Percentiles rank a stretch among this genome's conserved stretches.
Evolutionary conservation across 2,888 invertebrate genomes (phyloP).

Genomic region (Tethea ocularis): DNA sequence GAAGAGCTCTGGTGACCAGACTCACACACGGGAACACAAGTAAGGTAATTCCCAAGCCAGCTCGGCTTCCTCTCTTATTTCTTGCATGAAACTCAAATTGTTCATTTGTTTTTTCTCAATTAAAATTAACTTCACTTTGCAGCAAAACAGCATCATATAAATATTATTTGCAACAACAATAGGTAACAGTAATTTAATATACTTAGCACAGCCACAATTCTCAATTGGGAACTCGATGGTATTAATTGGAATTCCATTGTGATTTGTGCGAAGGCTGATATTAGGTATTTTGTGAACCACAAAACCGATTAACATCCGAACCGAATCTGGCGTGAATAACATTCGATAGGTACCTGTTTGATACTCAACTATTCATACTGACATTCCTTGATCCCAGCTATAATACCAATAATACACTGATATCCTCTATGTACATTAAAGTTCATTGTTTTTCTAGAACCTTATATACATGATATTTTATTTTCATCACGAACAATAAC

Average conservation of each 20-base stretch:
- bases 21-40: too few species aligned
- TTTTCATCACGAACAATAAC: too few species aligned
- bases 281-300: conserved; percentile 6
- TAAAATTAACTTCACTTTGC: background rate
- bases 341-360: background rate
- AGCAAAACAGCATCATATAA: background rate
- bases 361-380: background rate
- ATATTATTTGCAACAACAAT: background rate
- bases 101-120: too few species aligned
- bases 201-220: background rate
- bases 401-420: conserved; percentile 22
- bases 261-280: conserved; percentile 2
- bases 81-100: too few species aligned
- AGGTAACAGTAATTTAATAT: background rate
- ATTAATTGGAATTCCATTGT: conserved; percentile 5
- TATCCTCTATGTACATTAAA: too few species aligned
- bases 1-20: too few species aligned
- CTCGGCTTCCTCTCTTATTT: too few species aligned
- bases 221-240: background rate
- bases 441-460: too few species aligned
- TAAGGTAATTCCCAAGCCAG: too few species aligned
- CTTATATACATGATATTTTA: too few species aligned
- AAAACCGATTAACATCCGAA: conserved; percentile 1
- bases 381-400: background rate
- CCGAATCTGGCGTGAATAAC: conserved; percentile 6